Evolutionary conservation across 2,888 invertebrate genomes (phyloP).

Genomic region (Rhingia campestris): DNA sequence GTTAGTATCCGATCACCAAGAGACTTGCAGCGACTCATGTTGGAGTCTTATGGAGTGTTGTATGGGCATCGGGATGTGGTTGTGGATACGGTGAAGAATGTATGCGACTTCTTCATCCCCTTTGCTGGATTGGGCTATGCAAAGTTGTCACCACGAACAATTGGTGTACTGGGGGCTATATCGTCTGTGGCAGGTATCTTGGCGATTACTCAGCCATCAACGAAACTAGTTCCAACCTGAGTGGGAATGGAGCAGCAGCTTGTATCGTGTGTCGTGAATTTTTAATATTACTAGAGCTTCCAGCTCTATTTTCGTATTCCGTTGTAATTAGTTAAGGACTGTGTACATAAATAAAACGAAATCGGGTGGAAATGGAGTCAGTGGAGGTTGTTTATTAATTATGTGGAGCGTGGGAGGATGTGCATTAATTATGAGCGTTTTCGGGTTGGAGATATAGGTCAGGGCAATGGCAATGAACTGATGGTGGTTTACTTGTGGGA

Average conservation of each 20-base stretch:
- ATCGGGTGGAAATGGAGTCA: slow-evolving; percentile 3
- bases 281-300: slow-evolving; percentile 9
- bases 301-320: slow-evolving; percentile 23
- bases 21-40: slow-evolving; percentile 76
- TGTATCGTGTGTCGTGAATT: slow-evolving; percentile 4
- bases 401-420: neutral
- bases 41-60: slow-evolving; percentile 78
- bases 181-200: slow-evolving; percentile 92
- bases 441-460: too few relatives aligned
- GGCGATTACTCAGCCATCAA: slow-evolving; percentile 89
- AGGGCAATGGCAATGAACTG: too few relatives aligned
- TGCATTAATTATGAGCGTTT: too few relatives aligned
- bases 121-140: slow-evolving; percentile 91
- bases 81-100: slow-evolving; percentile 92
- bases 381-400: neutral
- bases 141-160: slow-evolving; percentile 89
- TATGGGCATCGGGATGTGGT: slow-evolving; percentile 86
- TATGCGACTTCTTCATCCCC: slow-evolving; percentile 94
- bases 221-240: slow-evolving; percentile 88
- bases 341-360: slow-evolving; percentile 46
- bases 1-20: slow-evolving; percentile 76
- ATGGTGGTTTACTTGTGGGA: too few relatives aligned
- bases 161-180: slow-evolving; percentile 90
- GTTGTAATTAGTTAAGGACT: slow-evolving; percentile 11
- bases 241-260: neutral